Conservation (phyloP, 2,797 vertebrate species). For the Podargus strigoides region DNA sequence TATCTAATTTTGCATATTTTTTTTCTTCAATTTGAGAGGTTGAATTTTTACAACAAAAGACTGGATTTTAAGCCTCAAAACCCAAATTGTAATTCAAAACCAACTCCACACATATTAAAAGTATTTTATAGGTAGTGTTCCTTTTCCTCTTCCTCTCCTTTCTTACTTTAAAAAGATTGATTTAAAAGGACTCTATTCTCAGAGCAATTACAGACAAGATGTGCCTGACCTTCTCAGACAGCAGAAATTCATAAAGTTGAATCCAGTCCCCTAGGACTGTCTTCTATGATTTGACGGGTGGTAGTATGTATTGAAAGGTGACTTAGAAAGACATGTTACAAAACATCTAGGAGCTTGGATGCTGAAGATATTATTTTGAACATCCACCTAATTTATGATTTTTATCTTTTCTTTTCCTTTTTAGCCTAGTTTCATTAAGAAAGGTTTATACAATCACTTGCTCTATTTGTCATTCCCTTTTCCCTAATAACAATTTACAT, state of each 20-base stretch:
- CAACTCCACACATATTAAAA: not conserved
- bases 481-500: not conserved
- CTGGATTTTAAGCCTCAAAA: not conserved
- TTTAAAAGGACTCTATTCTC: not conserved
- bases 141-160: not conserved
- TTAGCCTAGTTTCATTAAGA: not conserved
- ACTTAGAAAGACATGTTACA: not conserved
- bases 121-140: not conserved
- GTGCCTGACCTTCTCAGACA: not conserved
- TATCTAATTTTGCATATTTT: not conserved
- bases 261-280: not conserved
- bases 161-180: not conserved
- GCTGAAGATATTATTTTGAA: not conserved
- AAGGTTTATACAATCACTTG: not conserved
- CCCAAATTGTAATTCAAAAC: not conserved
- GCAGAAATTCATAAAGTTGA: not conserved
- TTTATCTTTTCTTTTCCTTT: not conserved
- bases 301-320: not conserved
- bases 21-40: not conserved
- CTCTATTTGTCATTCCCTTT: not conserved
- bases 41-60: not conserved
- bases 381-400: fast-evolving
- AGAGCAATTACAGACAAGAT: not conserved
- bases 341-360: not conserved
- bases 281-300: not conserved